Evolutionary conservation across 2,113 vertebrate species (phyloP).

Genomic region (Hirundichthys speculiger): DNA sequence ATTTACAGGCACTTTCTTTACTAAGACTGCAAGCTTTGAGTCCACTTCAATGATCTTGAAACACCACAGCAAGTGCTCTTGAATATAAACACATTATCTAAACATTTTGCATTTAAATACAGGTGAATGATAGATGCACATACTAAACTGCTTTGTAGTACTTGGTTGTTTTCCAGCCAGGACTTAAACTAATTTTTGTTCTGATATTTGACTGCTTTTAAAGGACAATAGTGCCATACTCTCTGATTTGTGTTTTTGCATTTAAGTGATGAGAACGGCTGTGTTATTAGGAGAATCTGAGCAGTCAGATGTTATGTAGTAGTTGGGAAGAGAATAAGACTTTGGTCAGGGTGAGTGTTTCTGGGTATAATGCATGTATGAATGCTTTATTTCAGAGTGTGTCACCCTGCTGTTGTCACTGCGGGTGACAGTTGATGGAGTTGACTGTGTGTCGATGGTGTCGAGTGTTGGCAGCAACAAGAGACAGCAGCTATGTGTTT

Average conservation of each 20-base stretch:
- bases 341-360: background rate
- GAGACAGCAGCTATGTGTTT: slow-evolving; percentile 16
- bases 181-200: background rate
- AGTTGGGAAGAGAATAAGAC: slow-evolving; percentile 11
- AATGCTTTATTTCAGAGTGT: background rate
- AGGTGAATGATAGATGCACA: background rate
- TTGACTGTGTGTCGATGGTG: slow-evolving; percentile 14
- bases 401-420: slow-evolving; percentile 41
- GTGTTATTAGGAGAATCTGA: slow-evolving; percentile 1
- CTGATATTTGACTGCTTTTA: no score
- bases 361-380: slow-evolving; percentile 20
- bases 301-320: slow-evolving; percentile 5
- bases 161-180: background rate
- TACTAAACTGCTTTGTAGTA: background rate
- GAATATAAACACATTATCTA: background rate
- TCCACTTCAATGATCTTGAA: background rate
- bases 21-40: background rate
- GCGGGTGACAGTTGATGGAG: slow-evolving; percentile 33
- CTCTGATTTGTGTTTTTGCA: background rate
- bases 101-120: background rate
- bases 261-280: slow-evolving; percentile 1
- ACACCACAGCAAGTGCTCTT: background rate
- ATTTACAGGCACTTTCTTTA: background rate
- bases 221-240: no score
- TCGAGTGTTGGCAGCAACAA: slow-evolving; percentile 1